A percentile compares a stretch with the other conserved stretches of the same genome.
These are phyloP conservation scores for Camponotus pennsylvanicus DNA, from an alignment of 1,140 invertebrate genomes.

Conservation along the genomic window DNA sequence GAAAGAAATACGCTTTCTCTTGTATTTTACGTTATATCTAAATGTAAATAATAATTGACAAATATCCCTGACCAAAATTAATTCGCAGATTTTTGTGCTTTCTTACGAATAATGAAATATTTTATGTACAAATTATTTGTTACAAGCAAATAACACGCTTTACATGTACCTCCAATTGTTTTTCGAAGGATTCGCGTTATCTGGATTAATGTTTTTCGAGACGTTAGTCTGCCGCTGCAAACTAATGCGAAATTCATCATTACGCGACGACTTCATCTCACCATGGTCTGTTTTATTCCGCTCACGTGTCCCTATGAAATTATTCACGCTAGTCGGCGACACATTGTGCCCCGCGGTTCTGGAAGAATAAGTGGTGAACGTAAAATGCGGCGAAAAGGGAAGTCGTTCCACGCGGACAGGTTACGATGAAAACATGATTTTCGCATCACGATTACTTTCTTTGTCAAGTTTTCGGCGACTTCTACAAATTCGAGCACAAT, in stretches of 20 bases:
- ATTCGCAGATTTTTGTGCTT: not conserved
- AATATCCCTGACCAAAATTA: not conserved
- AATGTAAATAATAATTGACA: not conserved
- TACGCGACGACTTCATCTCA: conserved; percentile 43
- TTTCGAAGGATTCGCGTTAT: conserved; percentile 3
- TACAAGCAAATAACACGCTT: conserved; percentile 13
- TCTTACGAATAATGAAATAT: not conserved
- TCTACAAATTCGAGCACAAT: not conserved
- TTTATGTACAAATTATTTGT: not conserved
- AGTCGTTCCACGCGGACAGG: not conserved
- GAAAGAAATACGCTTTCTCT: not conserved
- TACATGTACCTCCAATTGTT: not conserved
- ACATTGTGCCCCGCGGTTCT: conserved; percentile 58
- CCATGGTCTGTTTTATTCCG: conserved; percentile 42
- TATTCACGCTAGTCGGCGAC: conserved; percentile 54
- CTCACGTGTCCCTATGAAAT: conserved; percentile 54
- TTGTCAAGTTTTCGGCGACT: conserved; percentile 38
- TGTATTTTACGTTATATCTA: not conserved
- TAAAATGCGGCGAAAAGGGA: conserved; percentile 28
- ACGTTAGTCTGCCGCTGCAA: not conserved
- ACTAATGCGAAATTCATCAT: conserved; percentile 53
- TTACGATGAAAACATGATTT: conserved; percentile 19
- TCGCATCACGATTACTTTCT: conserved; percentile 38
- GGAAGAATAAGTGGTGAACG: conserved; percentile 48
- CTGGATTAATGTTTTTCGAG: not conserved